Evolutionary conservation across 2,113 vertebrate species (phyloP), one percentile per base, ranked within the genome.

Genomic region (Cavia aperea): DNA sequence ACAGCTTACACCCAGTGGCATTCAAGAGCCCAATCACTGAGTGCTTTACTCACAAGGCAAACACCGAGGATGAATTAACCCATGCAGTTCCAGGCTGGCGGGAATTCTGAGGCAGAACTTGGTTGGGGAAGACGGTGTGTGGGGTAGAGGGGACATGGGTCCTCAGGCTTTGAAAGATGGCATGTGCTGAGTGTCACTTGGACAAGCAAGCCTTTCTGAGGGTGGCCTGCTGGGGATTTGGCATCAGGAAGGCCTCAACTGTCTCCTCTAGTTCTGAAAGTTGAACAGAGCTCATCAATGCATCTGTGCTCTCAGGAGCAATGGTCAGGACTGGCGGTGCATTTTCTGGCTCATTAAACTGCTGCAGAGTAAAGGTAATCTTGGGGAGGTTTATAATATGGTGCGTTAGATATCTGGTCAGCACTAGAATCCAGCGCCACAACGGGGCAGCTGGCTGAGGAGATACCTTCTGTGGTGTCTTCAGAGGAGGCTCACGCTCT

Each of bases 401-500:
- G 21, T 3, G 29, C 6, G 7, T 9, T 4, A n/a, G 4, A 4
- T 33, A 39, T n/a, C 58, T 19, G 23, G 26, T 23, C 33, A 31
- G 46, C 26, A 46, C 29, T 5, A 0, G 56, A 86, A 9, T 60
- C 60, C 1, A 0, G 18, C 6, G 0, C 23, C 31, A 8, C 3
- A 5, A 19, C 6, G 15, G 68, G 21, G 36, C 7, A 7, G 68
- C 68, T 70, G 36, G 33, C 12, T 19, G 63, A 0, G 2, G 18
- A 8, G 4, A 1, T 31, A 24, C 4, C 7, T 5, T 43, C 36
- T 0, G 1, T 5, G 0, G 23, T 6, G 1, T 62, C 58, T 16
- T n/a, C 16, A 2, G 15, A 2, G 15, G 19, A 12, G 11, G 8
- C 24, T 29, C 13, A 21, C 36, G 10, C 26, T 23, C 63, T 51